Evolutionary conservation across 2,797 vertebrate species (phyloP), one percentile per base, ranked within the genome.

Genomic region (Halcyon chelicuti): DNA sequence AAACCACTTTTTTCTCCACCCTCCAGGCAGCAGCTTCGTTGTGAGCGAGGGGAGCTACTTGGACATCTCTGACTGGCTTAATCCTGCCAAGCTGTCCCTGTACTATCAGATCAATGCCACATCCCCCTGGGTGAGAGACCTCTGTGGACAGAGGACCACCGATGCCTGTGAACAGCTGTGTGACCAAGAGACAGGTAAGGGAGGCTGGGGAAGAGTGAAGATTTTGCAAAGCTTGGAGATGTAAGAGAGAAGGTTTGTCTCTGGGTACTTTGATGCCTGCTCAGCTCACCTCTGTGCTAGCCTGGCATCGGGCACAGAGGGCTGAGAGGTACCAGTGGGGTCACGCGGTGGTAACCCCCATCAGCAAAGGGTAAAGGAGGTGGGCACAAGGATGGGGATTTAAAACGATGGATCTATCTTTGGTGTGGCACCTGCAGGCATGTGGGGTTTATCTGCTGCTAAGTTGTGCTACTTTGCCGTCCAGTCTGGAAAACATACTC

Each of bases 91-190:
- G 96, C 98, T 99, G 54, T 99, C 98, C 42, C 97, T 99, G 44
- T 99, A 99, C 98, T 99, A 99, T 92, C 99, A 99, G 97, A 99
- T 98, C 97, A 99, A 99, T 55, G 98, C 99, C 22, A 99, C 99
- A 0, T 99, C 99, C 6, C 99, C 99, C 10, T 99, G 99, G 99
- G 98, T 99, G 85, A 98, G 98, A 86, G 99, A 99, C 88, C 99
- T 99, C 88, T 99, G 99, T 26, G 99, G 99, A 33, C 99, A 99
- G 98, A 99, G 99, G 94, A 99, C 99, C 3, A 99, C 98, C 0
- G 99, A 99, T 12, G 99, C 99, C 81, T 99, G 99, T 8, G 99
- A 99, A 85, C 99, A 99, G 88, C 98, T 99, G 7, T 99, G 99
- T 52, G 99, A 99, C 95, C 98, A 99, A 60, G 99, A 99, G 35